Base-by-base conservation (phyloP, 2,888 invertebrate genomes). In the Dione juno region DNA sequence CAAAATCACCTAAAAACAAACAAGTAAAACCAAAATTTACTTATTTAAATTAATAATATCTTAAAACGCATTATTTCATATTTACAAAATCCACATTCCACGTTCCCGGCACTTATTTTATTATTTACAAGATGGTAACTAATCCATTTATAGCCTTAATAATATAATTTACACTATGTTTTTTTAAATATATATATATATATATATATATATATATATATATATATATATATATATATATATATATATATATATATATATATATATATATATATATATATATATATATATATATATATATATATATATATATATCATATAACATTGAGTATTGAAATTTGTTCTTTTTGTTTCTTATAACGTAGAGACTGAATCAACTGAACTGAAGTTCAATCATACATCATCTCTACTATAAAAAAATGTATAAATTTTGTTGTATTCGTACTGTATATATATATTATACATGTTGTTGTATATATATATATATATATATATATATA, bases 31-130 rank as follows among this genome's bases (percentile, higher is more conserved):
- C 10, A 11, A 19, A n/a, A 10, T n/a, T n/a, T n/a, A n/a, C 16
- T 8, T 54, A 3, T 54, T n/a, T 16, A 37, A 54, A 10, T 61
- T 21, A 61, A 45, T 61, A 43, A 61, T 43, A 61, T 61, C 19
- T 6, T 43, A 43, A 35, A 13, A 41, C 58, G 58, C 58, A 19
- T 43, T 73, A 61, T 61, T 43, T 43, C 43, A 63, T 65, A 69
- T 70, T 50, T 64, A 70, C 59, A 72, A 57, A 41, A n/a, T 67
- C 61, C 73, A 43, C 88, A 92, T 92, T 92, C 92, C 92, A 92
- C 92, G 75, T 80, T 86, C 92, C 92, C 92, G 91, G 92, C 91
- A 83, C 90, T 88, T 86, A 59, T 35, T 52, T 68, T 74, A 68
- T 59, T 75, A 75, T 75, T 19, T 75, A 75, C 74, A 75, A 28